phyloP scores from a whole-genome alignment of 1,140 invertebrate species.

The Drosophila gunungcola region DNA sequence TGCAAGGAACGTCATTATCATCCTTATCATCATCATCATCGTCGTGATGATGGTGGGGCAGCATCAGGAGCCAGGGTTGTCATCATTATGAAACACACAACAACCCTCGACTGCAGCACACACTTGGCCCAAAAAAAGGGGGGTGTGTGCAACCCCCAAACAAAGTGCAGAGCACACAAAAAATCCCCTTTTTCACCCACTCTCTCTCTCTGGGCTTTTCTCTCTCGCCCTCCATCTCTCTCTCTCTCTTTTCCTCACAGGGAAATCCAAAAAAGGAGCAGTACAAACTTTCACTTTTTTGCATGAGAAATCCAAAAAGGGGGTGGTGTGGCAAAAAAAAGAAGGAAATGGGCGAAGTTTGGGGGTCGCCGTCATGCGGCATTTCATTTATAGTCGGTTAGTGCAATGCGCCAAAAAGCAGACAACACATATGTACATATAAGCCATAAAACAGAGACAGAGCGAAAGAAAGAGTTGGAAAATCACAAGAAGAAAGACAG shows the following conservation, averaged over 20 bases:
- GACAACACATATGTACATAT: constrained; percentile 57
- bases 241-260: not conserved
- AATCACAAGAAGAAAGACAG: not conserved
- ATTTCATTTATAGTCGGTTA: constrained; percentile 65
- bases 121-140: constrained; percentile 34
- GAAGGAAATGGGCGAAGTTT: constrained; percentile 1
- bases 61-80: constrained; percentile 69
- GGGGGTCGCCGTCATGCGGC: constrained; percentile 68
- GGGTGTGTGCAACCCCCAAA: constrained; percentile 45
- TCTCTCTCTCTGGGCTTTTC: not conserved
- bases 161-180: constrained; percentile 60
- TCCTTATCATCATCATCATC: constrained; percentile 22
- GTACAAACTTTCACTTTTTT: constrained; percentile 81
- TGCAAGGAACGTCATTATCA: constrained; percentile 54
- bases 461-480: constrained; percentile 6
- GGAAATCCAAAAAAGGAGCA: constrained; percentile 55
- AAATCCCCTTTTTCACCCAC: constrained; percentile 16
- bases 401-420: constrained; percentile 81
- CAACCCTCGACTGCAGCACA: constrained; percentile 74
- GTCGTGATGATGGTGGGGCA: constrained; percentile 23
- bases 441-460: constrained; percentile 34
- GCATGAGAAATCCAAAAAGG: constrained; percentile 39
- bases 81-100: constrained; percentile 76
- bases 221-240: not conserved
- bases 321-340: not conserved